phyloP scores from a whole-genome alignment of 2,888 invertebrate genomes.

The Tipula lateralis region DNA sequence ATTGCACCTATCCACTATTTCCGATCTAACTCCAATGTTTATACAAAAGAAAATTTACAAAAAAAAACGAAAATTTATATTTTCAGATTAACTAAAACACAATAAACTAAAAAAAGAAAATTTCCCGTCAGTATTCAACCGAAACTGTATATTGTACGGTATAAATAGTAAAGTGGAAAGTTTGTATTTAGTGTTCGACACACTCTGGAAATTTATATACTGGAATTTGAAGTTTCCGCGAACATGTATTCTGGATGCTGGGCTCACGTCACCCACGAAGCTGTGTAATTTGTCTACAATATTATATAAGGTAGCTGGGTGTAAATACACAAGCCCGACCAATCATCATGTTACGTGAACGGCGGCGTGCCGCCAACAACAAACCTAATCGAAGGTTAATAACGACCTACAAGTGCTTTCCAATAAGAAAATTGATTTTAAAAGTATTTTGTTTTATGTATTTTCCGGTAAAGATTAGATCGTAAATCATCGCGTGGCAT shows the following conservation, averaged over 20 bases:
- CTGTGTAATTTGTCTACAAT: background rate
- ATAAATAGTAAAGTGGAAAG: background rate
- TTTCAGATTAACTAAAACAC: constrained; percentile 24
- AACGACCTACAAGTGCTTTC: background rate
- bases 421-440: background rate
- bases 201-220: background rate
- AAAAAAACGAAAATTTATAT: background rate
- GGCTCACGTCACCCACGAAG: background rate
- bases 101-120: constrained; percentile 24
- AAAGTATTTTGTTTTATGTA: constrained; percentile 26
- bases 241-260: background rate
- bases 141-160: background rate
- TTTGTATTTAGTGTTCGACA: background rate
- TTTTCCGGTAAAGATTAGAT: constrained; percentile 61
- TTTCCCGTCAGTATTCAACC: constrained; percentile 11
- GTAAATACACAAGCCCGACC: background rate
- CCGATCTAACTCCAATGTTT: background rate
- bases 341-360: constrained; percentile 74
- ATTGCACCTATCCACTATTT: background rate
- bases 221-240: background rate
- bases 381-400: constrained; percentile 80
- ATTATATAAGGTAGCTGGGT: no score
- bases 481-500: constrained; percentile 87
- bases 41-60: constrained; percentile 12
- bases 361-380: constrained; percentile 80